A percentile compares a stretch with the other conserved stretches of the same genome.
phyloP scores from a whole-genome alignment of 2,797 vertebrate genomes.

The Heteromormyrus szaboi region DNA sequence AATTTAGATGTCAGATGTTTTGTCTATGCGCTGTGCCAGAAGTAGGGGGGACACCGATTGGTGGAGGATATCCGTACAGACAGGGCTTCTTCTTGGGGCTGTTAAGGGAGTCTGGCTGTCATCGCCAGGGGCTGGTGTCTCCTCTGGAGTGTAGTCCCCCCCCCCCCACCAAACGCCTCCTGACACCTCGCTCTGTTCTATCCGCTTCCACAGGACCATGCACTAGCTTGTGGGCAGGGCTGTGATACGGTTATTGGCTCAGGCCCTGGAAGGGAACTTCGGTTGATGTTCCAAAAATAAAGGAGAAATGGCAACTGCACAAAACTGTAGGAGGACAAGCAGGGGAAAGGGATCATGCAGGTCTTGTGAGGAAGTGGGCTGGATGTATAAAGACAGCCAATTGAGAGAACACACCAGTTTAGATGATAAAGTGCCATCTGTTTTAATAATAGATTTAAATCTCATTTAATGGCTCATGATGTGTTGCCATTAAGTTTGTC shows the following conservation, averaged over 20 bases:
- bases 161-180: background rate
- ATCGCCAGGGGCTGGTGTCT: background rate
- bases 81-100: background rate
- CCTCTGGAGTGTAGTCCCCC: background rate
- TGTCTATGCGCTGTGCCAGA: background rate
- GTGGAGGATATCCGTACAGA: background rate
- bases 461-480: background rate
- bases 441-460: conserved; percentile 3
- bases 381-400: background rate
- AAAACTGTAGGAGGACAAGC: background rate
- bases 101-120: background rate
- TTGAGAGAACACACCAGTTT: background rate
- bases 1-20: background rate
- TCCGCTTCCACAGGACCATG: background rate
- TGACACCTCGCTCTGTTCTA: background rate
- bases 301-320: background rate
- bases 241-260: background rate
- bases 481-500: background rate
- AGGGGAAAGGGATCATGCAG: background rate
- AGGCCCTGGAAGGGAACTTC: background rate
- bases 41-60: background rate
- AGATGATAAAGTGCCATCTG: background rate
- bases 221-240: background rate
- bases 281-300: background rate
- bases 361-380: background rate